Evolutionary conservation across 37 sponge, comb jelly and placozoan species (phyloP).

Genomic region (Oopsacas minuta): DNA sequence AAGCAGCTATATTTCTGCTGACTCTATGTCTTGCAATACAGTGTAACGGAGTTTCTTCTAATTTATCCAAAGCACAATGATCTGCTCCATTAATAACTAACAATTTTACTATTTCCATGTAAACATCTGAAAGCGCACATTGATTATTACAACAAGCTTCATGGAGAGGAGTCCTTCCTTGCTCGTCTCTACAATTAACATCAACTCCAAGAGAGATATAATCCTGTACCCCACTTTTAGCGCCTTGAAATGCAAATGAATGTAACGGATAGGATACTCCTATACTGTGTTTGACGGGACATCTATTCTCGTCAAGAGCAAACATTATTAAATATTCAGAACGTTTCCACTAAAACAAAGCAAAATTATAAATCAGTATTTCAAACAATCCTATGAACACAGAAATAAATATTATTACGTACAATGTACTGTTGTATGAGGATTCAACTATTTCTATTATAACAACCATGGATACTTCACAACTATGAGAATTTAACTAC

Average conservation of each 20-base stretch:
- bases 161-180: slow-evolving; percentile 26
- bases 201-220: not conserved
- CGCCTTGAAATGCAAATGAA: not conserved
- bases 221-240: not conserved
- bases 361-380: no score
- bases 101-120: not conserved
- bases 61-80: not conserved
- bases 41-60: not conserved
- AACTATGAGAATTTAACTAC: no score
- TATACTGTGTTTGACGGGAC: not conserved
- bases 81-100: not conserved
- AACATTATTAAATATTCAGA: not conserved
- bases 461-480: no score
- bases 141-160: not conserved
- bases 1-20: not conserved
- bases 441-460: no score
- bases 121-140: not conserved
- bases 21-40: not conserved
- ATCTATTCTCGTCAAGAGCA: not conserved
- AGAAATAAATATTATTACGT: no score
- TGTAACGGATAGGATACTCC: slow-evolving; percentile 1
- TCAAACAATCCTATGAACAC: no score
- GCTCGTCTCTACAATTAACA: slow-evolving; percentile 1
- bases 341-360: no score
- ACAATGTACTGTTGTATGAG: no score